Evolutionary conservation across 2,113 vertebrate species (phyloP).

Genomic region (Australoheros scitulus): DNA sequence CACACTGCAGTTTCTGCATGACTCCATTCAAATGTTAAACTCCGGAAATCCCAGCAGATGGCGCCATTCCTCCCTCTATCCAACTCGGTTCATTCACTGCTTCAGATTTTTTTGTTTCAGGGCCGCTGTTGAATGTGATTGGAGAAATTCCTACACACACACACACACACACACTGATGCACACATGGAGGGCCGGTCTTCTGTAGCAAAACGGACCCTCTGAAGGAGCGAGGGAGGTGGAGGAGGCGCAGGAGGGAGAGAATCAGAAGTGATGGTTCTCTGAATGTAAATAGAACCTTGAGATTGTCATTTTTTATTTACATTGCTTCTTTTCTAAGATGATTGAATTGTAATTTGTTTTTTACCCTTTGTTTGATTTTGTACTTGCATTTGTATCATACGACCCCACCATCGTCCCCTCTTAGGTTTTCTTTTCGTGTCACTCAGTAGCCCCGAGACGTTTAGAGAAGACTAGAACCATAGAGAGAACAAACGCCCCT

Average conservation of each 20-base stretch:
- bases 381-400: constrained; percentile 44
- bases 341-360: constrained; percentile 49
- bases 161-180: neutral
- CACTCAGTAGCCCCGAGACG: constrained; percentile 28
- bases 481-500: constrained; percentile 14
- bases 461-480: constrained; percentile 51
- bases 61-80: fast-evolving
- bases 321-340: constrained; percentile 63
- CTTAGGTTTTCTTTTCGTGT: constrained; percentile 43
- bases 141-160: neutral
- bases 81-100: neutral
- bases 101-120: neutral
- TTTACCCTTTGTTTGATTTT: constrained; percentile 46
- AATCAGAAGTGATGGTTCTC: constrained; percentile 51
- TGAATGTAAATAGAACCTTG: constrained; percentile 79
- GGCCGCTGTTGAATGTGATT: neutral
- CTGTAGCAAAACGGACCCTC: constrained; percentile 61
- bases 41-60: neutral
- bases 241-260: neutral
- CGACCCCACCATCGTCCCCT: neutral
- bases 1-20: neutral
- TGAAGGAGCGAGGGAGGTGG: constrained; percentile 1
- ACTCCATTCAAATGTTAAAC: neutral
- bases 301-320: constrained; percentile 68
- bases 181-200: constrained; percentile 5